Conservation (phyloP, 2,113 vertebrate genomes). For the Cololabis saira region DNA sequence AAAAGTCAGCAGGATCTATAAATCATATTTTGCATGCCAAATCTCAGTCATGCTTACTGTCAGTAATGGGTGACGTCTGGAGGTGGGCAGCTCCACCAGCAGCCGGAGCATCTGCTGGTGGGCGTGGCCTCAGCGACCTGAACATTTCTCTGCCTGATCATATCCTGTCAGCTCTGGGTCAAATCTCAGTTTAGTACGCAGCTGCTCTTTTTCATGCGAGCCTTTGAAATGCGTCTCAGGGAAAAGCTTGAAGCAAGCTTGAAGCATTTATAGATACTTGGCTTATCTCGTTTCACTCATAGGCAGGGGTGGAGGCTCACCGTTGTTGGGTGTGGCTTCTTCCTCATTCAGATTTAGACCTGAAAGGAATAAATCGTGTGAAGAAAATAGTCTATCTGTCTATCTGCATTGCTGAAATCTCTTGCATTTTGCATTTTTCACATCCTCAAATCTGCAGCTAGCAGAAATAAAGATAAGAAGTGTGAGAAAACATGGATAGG, state of each 20-base stretch:
- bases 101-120: slow-evolving; percentile 72
- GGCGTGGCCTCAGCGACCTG: slow-evolving; percentile 58
- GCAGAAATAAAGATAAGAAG: too few species aligned
- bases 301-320: too few species aligned
- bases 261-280: background rate
- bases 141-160: slow-evolving; percentile 45
- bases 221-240: slow-evolving; percentile 15
- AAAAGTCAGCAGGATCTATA: slow-evolving; percentile 4
- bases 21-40: slow-evolving; percentile 15
- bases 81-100: slow-evolving; percentile 52
- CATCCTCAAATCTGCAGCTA: too few species aligned
- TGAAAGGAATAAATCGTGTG: too few species aligned
- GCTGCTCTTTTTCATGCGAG: slow-evolving; percentile 36
- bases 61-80: slow-evolving; percentile 56
- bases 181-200: slow-evolving; percentile 13
- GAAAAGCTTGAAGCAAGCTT: background rate
- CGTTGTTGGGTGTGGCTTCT: too few species aligned
- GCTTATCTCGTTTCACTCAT: background rate
- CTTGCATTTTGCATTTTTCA: too few species aligned
- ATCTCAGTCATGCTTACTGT: slow-evolving; percentile 46
- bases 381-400: too few species aligned
- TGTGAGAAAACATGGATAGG: too few species aligned
- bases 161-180: slow-evolving; percentile 21
- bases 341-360: too few species aligned
- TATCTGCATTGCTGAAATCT: too few species aligned